Percentiles rank a stretch among this genome's conserved stretches.
Conservation (phyloP, 1,140 invertebrate genomes). For the Pemphigus obesinymphae region DNA sequence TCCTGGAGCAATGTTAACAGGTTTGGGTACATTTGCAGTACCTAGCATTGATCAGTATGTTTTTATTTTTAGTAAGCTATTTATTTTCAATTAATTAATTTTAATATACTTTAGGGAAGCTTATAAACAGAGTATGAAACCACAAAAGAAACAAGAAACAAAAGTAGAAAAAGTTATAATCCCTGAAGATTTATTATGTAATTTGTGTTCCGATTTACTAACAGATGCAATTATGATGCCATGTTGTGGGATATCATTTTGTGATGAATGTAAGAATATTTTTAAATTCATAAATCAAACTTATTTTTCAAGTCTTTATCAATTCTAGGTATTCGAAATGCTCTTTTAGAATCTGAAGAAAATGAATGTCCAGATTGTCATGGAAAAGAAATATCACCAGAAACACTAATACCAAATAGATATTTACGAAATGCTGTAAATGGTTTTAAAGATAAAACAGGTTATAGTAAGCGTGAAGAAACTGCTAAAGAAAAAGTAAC, state of each 20-base stretch:
- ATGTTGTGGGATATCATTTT: constrained; percentile 96
- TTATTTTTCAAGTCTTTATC: constrained; percentile 1
- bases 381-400: constrained; percentile 86
- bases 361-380: constrained; percentile 91
- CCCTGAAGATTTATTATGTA: constrained; percentile 86
- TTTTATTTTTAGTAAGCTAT: not conserved
- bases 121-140: constrained; percentile 67
- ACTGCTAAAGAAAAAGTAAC: not conserved
- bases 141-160: constrained; percentile 56
- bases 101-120: constrained; percentile 60
- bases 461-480: constrained; percentile 57
- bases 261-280: constrained; percentile 86
- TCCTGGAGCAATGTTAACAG: constrained; percentile 90
- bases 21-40: constrained; percentile 84
- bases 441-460: constrained; percentile 84
- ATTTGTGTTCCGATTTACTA: constrained; percentile 86
- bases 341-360: constrained; percentile 85
- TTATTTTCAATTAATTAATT: constrained; percentile 42
- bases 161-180: constrained; percentile 65
- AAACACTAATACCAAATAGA: constrained; percentile 86
- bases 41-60: constrained; percentile 86
- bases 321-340: constrained; percentile 72
- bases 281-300: not conserved
- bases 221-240: constrained; percentile 94
- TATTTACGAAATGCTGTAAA: constrained; percentile 82